Evolutionary conservation across 2,888 invertebrate genomes (phyloP).

Genomic region (Deilephila porcellus): DNA sequence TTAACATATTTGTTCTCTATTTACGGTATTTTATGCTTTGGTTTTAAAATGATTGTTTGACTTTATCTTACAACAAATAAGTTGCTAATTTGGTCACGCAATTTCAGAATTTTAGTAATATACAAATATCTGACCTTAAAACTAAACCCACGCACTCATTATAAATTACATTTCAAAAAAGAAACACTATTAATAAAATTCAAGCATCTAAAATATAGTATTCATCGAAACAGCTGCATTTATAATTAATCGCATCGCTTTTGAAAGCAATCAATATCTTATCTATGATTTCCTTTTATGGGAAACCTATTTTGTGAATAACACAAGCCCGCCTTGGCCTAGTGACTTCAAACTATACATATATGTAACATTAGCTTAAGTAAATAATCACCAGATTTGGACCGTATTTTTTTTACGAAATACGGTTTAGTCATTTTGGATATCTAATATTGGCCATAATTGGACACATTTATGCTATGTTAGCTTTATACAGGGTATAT

Average conservation of each 20-base stretch:
- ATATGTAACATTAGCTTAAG: not conserved
- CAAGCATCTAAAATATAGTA: no score
- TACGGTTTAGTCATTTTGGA: not conserved
- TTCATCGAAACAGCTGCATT: no score
- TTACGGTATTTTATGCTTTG: not conserved
- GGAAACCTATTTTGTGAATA: conserved; percentile 1
- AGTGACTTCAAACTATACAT: not conserved
- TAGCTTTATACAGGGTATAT: no score
- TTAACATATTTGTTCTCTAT: no score
- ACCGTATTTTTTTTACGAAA: not conserved
- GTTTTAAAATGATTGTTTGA: not conserved
- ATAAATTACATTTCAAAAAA: not conserved
- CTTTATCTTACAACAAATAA: not conserved
- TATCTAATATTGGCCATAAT: not conserved
- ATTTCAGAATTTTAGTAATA: not conserved
- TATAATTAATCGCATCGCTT: not conserved
- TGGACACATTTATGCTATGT: no score
- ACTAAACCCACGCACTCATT: not conserved
- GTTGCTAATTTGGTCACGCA: not conserved
- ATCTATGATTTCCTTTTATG: conserved; percentile 10
- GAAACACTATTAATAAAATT: not conserved
- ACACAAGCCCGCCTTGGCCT: conserved; percentile 8
- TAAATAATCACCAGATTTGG: not conserved
- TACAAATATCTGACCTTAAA: not conserved
- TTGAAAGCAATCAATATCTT: not conserved